Percentiles rank a stretch among this genome's conserved stretches.
Evolutionary conservation across 2,113 vertebrate species (phyloP).

Genomic region (Dipodomys ordii): DNA sequence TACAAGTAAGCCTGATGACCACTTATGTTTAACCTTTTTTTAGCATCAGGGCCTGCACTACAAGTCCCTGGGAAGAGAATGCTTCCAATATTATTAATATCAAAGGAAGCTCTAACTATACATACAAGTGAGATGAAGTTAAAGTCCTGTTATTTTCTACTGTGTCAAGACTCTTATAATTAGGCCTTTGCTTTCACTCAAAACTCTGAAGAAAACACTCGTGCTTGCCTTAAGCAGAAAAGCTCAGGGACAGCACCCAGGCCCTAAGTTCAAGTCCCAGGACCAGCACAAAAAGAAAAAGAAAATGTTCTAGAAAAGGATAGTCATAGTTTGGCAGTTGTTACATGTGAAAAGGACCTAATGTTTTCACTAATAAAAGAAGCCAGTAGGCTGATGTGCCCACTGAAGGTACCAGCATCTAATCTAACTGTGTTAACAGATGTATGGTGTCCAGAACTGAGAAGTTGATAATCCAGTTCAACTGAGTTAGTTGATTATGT

Average conservation of each 20-base stretch:
- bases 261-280: no score
- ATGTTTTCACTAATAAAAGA: conserved; percentile 59
- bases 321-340: conserved; percentile 13
- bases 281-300: no score
- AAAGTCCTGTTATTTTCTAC: conserved; percentile 28
- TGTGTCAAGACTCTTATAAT: neutral
- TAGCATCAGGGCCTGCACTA: conserved; percentile 26
- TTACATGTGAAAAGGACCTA: conserved; percentile 31
- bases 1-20: neutral
- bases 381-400: neutral
- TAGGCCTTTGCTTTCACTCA: conserved; percentile 26
- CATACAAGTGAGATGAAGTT: conserved; percentile 1
- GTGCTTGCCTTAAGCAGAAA: no score
- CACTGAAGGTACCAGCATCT: neutral
- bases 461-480: neutral
- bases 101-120: conserved; percentile 42
- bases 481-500: no score
- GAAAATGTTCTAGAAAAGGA: neutral
- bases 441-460: neutral
- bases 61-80: conserved; percentile 14
- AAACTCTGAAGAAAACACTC: conserved; percentile 25
- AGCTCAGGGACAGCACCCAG: no score
- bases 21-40: conserved; percentile 49
- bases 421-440: neutral
- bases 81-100: neutral